phyloP scores from a whole-genome alignment of 2,888 invertebrate species.

The Aphelenchoides bicaudatus region DNA sequence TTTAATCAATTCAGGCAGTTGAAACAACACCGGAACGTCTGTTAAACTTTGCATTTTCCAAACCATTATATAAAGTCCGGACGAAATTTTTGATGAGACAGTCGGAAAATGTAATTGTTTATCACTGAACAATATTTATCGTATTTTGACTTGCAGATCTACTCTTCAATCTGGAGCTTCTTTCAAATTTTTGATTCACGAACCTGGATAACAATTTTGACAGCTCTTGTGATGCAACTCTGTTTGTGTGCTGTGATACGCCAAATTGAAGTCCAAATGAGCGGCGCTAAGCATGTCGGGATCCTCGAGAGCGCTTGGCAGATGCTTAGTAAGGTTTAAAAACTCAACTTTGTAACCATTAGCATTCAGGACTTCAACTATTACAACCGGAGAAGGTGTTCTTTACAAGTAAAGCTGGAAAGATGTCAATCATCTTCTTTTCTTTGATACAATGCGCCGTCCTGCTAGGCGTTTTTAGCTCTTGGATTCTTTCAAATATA shows the following conservation, averaged over 20 bases:
- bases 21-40: constrained; percentile 3
- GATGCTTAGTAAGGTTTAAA: not conserved
- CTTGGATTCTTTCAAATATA: constrained; percentile 14
- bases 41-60: constrained; percentile 1
- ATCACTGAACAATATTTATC: not conserved
- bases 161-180: constrained; percentile 14
- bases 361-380: constrained; percentile 8
- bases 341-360: not conserved
- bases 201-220: constrained; percentile 16
- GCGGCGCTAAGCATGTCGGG: not conserved
- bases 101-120: not conserved
- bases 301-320: constrained; percentile 16
- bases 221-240: constrained; percentile 9
- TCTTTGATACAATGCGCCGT: constrained; percentile 21
- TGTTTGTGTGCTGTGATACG: constrained; percentile 18
- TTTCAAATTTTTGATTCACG: not conserved
- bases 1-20: too few relatives aligned
- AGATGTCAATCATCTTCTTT: constrained; percentile 14
- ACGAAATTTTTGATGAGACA: not conserved
- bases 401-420: constrained; percentile 14
- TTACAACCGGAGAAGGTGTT: constrained; percentile 19
- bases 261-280: constrained; percentile 1
- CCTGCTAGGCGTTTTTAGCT: constrained; percentile 15
- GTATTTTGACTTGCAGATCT: not conserved
- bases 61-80: constrained; percentile 12